A percentile compares a stretch with the other conserved stretches of the same genome.
Conservation (phyloP, 2,113 vertebrate species). For the Coptodon bakossiorum region DNA sequence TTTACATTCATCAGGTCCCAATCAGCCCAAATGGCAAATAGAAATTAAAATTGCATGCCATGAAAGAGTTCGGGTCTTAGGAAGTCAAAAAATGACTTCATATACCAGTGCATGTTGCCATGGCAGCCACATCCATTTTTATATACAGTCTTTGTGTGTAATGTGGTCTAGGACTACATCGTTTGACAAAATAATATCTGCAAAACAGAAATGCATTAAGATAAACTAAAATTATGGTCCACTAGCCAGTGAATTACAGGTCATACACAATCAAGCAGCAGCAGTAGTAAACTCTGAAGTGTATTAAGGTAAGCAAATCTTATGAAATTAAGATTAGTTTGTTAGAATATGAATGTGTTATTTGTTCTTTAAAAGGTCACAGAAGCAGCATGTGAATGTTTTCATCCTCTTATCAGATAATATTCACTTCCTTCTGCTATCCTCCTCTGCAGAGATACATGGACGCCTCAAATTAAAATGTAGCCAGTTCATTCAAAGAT, state of each 20-base stretch:
- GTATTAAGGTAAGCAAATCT: fast-evolving
- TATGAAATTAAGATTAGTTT: not conserved
- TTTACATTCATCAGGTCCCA: not conserved
- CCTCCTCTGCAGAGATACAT: not conserved
- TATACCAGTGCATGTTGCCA: fast-evolving
- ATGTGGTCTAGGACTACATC: fast-evolving
- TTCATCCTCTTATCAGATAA: not conserved
- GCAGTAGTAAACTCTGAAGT: not conserved
- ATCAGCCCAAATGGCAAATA: not conserved
- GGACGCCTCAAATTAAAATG: not conserved
- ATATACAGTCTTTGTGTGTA: not conserved
- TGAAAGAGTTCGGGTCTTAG: not conserved
- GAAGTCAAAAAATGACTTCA: not conserved
- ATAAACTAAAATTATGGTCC: not conserved
- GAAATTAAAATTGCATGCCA: not conserved
- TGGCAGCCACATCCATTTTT: not conserved
- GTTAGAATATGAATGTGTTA: not conserved
- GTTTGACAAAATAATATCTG: not conserved
- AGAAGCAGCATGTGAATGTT: not conserved
- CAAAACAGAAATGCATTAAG: not conserved
- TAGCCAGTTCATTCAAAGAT: not conserved
- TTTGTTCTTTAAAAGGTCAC: not conserved
- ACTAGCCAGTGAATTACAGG: not conserved
- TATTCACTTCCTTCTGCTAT: not conserved
- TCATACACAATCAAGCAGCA: not conserved